phyloP scores from a whole-genome alignment of 1,140 invertebrate species.

The Cydia strobilella region DNA sequence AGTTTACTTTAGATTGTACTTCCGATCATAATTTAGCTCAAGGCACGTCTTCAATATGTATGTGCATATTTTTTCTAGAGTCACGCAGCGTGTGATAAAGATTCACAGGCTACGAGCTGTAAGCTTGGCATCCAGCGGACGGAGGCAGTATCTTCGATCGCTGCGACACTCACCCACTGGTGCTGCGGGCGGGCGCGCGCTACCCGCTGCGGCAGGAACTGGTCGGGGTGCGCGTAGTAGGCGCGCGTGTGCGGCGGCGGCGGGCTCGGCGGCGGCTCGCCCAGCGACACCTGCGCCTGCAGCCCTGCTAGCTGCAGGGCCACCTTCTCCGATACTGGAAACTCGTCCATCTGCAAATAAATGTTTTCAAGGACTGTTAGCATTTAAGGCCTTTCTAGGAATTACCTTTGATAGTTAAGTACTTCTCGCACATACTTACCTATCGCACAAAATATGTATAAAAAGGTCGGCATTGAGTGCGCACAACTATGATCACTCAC shows the following conservation, averaged over 20 bases:
- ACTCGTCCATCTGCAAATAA: constrained; percentile 87
- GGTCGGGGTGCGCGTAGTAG: constrained; percentile 75
- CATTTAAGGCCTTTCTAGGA: too few relatives aligned
- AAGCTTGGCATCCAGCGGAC: too few relatives aligned
- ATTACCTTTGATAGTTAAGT: too few relatives aligned
- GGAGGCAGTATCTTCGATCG: too few relatives aligned
- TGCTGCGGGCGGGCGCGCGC: constrained; percentile 64
- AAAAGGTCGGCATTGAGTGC: not conserved
- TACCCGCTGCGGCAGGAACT: constrained; percentile 72
- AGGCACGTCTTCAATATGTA: too few relatives aligned
- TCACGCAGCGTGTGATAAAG: too few relatives aligned
- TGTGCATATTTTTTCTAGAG: too few relatives aligned
- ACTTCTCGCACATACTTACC: too few relatives aligned
- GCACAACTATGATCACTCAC: not conserved
- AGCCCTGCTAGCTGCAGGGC: constrained; percentile 95
- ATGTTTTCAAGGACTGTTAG: not conserved
- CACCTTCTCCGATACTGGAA: constrained; percentile 96
- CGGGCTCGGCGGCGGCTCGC: constrained; percentile 85
- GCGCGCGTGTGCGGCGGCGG: constrained; percentile 73
- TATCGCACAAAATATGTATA: too few relatives aligned
- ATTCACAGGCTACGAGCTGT: too few relatives aligned
- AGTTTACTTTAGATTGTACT: too few relatives aligned
- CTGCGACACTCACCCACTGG: constrained; percentile 73
- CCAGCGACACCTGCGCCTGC: constrained; percentile 95
- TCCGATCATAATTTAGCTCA: too few relatives aligned